Conservation (phyloP, 2,113 vertebrate genomes). For the Bucco capensis region DNA sequence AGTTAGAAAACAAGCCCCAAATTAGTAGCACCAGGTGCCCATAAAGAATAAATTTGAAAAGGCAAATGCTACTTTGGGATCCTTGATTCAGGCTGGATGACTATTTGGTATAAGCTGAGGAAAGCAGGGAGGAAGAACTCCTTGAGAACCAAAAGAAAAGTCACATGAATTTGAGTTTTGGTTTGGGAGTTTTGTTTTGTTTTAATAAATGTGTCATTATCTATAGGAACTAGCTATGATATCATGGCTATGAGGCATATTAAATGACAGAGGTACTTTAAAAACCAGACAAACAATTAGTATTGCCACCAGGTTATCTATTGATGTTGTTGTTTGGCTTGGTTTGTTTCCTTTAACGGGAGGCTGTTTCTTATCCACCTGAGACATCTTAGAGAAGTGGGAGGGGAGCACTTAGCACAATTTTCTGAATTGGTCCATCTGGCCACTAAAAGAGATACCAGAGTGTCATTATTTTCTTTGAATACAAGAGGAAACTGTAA, state of each 20-base stretch:
- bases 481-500: not conserved
- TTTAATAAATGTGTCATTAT: not conserved
- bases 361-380: not conserved
- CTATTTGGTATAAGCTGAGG: not conserved
- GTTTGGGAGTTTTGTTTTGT: not conserved
- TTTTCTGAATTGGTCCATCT: not conserved
- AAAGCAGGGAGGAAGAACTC: not conserved
- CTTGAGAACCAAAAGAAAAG: slow-evolving; percentile 1
- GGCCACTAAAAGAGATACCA: not conserved
- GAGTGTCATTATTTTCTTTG: not conserved
- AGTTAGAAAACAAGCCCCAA: slow-evolving; percentile 58
- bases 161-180: not conserved
- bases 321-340: not conserved
- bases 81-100: slow-evolving; percentile 27
- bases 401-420: not conserved
- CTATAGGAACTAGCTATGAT: not conserved
- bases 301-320: not conserved
- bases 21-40: slow-evolving; percentile 75
- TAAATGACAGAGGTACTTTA: not conserved
- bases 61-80: slow-evolving; percentile 51
- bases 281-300: not conserved
- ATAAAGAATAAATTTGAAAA: slow-evolving; percentile 67
- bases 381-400: not conserved
- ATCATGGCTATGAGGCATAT: not conserved
- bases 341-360: not conserved